A percentile compares a stretch with the other conserved stretches of the same genome.
phyloP scores from a whole-genome alignment of 2,797 vertebrate genomes.

The Semotilus atromaculatus region DNA sequence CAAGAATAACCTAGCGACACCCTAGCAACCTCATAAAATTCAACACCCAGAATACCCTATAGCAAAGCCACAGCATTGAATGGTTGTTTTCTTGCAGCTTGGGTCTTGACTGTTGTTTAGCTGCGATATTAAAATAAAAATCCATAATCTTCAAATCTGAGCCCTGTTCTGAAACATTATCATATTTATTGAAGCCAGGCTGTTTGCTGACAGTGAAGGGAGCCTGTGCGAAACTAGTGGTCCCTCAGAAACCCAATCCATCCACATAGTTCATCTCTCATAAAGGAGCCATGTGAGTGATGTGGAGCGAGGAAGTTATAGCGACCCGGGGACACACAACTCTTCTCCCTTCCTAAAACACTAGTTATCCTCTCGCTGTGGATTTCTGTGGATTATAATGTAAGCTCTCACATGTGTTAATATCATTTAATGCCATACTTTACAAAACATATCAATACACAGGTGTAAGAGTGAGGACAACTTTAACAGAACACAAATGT shows the following conservation, averaged over 20 bases:
- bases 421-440: conserved; percentile 39
- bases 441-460: conserved; percentile 41
- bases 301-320: conserved; percentile 71
- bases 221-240: conserved; percentile 51
- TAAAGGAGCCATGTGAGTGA: conserved; percentile 74
- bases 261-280: conserved; percentile 72
- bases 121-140: neutral
- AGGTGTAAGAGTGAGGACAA: conserved; percentile 20
- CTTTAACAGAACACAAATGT: conserved; percentile 6
- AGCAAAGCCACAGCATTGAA: neutral
- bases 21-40: neutral
- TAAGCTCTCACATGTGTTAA: conserved; percentile 47
- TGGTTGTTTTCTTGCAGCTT: neutral
- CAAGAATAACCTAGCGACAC: neutral
- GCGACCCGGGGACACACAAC: conserved; percentile 75
- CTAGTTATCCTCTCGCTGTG: conserved; percentile 60
- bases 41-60: neutral
- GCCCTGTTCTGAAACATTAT: neutral
- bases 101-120: neutral
- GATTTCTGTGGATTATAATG: conserved; percentile 62
- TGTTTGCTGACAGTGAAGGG: conserved; percentile 22
- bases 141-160: conserved; percentile 15
- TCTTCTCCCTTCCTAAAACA: conserved; percentile 63
- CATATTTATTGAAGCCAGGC: conserved; percentile 5
- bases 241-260: conserved; percentile 73